These are phyloP conservation scores for Callaeas wilsoni DNA, from an alignment of 2,113 vertebrate species.

Conservation along the genomic window DNA sequence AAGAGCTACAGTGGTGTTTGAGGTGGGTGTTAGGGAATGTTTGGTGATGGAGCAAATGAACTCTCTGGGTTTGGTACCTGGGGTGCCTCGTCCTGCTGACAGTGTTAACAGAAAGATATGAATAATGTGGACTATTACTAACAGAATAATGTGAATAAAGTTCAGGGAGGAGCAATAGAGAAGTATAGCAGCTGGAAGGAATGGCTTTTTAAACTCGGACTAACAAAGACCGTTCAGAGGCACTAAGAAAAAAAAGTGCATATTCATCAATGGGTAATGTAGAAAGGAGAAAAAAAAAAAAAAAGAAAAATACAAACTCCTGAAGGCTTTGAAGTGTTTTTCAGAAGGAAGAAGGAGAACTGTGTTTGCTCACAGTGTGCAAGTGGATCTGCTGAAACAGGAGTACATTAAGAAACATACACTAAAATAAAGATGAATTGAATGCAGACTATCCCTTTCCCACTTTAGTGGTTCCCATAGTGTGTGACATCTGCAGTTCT, in stretches of 20 bases:
- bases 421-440: neutral
- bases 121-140: neutral
- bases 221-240: neutral
- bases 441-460: neutral
- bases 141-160: neutral
- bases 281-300: neutral
- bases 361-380: neutral
- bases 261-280: neutral
- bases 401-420: neutral
- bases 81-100: neutral
- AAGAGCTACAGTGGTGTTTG: neutral
- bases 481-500: neutral
- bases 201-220: neutral
- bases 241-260: neutral
- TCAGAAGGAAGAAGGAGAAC: neutral
- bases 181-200: neutral
- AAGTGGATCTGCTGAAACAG: neutral
- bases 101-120: neutral
- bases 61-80: neutral
- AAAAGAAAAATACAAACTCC: neutral
- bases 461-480: neutral
- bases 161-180: neutral
- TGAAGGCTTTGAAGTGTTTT: neutral
- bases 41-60: neutral
- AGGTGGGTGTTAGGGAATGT: neutral